Conservation (phyloP, 2,113 vertebrate genomes). For the Lanius collurio region DNA sequence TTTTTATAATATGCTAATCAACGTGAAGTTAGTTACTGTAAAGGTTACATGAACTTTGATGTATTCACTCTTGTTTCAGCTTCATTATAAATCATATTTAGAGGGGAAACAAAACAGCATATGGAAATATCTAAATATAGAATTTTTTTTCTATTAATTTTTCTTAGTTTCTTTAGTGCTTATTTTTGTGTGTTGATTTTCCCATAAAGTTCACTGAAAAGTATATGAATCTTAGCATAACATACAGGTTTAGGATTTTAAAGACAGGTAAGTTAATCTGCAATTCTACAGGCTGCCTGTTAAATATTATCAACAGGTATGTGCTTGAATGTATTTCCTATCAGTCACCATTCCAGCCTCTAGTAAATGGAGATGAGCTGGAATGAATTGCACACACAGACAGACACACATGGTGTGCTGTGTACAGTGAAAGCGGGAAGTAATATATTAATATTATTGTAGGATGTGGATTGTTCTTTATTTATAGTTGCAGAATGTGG, state of each 20-base stretch:
- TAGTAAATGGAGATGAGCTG: not conserved
- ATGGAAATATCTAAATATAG: not conserved
- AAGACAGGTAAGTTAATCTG: not conserved
- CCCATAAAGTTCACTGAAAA: not conserved
- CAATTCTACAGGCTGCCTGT: not conserved
- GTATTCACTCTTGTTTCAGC: not conserved
- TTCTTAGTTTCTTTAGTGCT: not conserved
- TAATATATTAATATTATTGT: not conserved
- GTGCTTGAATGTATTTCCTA: not conserved
- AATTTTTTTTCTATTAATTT: not conserved
- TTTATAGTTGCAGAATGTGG: not conserved
- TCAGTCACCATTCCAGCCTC: not conserved
- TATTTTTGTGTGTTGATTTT: not conserved
- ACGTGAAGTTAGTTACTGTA: not conserved
- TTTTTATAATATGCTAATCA: not conserved
- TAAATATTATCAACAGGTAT: not conserved
- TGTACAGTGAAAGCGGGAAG: not conserved
- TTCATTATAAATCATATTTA: not conserved
- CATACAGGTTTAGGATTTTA: not conserved
- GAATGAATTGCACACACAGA: not conserved
- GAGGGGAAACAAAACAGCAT: not conserved
- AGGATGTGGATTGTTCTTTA: not conserved
- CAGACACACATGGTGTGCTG: not conserved
- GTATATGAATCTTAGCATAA: not conserved
- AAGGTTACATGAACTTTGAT: not conserved